These are phyloP conservation scores for Anadara kagoshimensis DNA, from an alignment of 1,140 invertebrate species.

Conservation along the genomic window DNA sequence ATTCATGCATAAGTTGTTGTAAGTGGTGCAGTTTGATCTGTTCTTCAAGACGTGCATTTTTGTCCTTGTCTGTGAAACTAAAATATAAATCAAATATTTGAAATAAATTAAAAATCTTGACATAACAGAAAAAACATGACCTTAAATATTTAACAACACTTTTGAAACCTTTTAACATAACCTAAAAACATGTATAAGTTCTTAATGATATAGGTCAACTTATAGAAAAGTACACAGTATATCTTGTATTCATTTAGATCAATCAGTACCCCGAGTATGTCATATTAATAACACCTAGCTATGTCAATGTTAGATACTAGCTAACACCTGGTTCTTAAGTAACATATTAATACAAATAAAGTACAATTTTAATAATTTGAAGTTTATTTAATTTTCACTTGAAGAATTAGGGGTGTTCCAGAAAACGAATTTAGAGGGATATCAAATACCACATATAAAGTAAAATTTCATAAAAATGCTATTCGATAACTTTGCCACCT, in stretches of 20 bases:
- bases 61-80: conserved; percentile 65
- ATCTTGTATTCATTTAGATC: background rate
- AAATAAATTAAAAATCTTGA: background rate
- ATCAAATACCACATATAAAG: too few relatives aligned
- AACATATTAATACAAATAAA: too few relatives aligned
- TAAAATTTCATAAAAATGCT: too few relatives aligned
- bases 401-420: too few relatives aligned
- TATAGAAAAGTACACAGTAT: background rate
- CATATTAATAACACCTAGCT: background rate
- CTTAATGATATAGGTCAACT: background rate
- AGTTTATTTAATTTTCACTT: too few relatives aligned
- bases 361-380: too few relatives aligned
- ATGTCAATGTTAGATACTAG: too few relatives aligned
- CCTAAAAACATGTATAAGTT: background rate
- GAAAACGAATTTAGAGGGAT: too few relatives aligned
- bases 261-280: background rate
- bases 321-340: too few relatives aligned
- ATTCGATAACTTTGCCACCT: too few relatives aligned
- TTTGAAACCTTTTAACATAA: too few relatives aligned
- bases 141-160: background rate
- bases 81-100: conserved; percentile 9
- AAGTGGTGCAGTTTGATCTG: conserved; percentile 71
- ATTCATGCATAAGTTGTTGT: conserved; percentile 66
- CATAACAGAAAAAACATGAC: background rate
- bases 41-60: conserved; percentile 68